These are phyloP conservation scores for Pseudolaguvia tuberculata DNA, from an alignment of 2,113 vertebrate species.

Conservation along the genomic window DNA sequence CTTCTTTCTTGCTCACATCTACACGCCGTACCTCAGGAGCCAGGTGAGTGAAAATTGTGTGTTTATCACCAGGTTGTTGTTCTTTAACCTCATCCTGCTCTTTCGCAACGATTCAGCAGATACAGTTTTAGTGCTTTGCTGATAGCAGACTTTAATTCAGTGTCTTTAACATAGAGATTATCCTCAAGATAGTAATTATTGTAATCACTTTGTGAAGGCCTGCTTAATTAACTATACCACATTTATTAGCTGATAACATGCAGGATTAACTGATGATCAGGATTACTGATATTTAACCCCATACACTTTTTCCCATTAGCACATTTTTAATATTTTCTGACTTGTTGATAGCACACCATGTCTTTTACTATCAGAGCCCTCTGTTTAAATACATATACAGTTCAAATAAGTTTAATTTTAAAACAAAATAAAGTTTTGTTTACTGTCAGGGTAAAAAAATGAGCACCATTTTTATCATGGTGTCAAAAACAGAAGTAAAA, in stretches of 20 bases:
- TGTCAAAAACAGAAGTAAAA: no score
- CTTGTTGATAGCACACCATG: no score
- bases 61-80: not conserved
- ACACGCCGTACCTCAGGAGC: conserved; percentile 69
- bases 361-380: no score
- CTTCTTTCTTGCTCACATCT: conserved; percentile 66
- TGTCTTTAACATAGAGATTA: conserved; percentile 11
- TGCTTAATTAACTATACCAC: not conserved
- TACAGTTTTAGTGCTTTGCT: not conserved
- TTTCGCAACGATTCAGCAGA: not conserved
- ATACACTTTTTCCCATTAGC: no score
- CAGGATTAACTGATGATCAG: no score
- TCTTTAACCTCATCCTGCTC: not conserved
- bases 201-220: not conserved
- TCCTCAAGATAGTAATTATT: not conserved
- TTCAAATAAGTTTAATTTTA: no score
- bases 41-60: conserved; percentile 55
- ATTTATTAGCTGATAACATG: not conserved
- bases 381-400: no score
- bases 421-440: no score
- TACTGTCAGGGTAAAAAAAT: no score
- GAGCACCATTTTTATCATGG: no score
- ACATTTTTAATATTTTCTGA: no score
- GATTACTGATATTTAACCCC: no score
- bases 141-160: not conserved